These are phyloP conservation scores for Limnodromus scolopaceus DNA, from an alignment of 2,797 vertebrate species.

Conservation along the genomic window DNA sequence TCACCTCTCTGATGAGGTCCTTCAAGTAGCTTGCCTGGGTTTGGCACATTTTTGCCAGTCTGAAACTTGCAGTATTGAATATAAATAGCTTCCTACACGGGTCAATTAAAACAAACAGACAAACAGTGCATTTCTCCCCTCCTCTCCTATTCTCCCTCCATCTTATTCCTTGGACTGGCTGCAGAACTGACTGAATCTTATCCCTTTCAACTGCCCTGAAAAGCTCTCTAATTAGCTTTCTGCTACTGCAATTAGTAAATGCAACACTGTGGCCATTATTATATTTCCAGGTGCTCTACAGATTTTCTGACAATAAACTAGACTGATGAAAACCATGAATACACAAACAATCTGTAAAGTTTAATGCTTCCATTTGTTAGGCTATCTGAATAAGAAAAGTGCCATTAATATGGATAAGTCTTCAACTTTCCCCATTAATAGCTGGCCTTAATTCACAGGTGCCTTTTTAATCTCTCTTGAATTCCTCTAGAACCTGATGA, in stretches of 20 bases:
- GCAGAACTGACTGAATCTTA: not conserved
- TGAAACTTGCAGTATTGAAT: not conserved
- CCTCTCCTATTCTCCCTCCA: not conserved
- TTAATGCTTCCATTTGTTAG: conserved; percentile 25
- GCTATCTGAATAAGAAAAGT: conserved; percentile 14
- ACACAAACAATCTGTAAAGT: conserved; percentile 40
- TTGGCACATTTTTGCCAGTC: not conserved
- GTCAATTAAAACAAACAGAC: not conserved
- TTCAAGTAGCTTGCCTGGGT: not conserved
- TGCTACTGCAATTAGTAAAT: conserved; percentile 26
- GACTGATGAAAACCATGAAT: conserved; percentile 25
- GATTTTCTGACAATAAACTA: conserved; percentile 40
- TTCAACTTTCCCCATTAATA: conserved; percentile 41
- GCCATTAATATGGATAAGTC: conserved; percentile 32
- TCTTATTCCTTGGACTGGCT: not conserved
- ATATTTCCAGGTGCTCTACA: conserved; percentile 46
- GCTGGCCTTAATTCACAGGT: conserved; percentile 57
- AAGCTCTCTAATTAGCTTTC: conserved; percentile 34
- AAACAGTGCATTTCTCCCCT: not conserved
- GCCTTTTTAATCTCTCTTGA: conserved; percentile 58
- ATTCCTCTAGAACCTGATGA: conserved; percentile 68
- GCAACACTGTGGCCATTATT: not conserved
- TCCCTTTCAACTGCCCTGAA: not conserved
- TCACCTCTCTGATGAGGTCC: not conserved
- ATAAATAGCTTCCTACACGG: not conserved